A percentile compares a stretch with the other conserved stretches of the same genome.
Conservation (phyloP, 2,113 vertebrate species). For the Diadophis punctatus region DNA sequence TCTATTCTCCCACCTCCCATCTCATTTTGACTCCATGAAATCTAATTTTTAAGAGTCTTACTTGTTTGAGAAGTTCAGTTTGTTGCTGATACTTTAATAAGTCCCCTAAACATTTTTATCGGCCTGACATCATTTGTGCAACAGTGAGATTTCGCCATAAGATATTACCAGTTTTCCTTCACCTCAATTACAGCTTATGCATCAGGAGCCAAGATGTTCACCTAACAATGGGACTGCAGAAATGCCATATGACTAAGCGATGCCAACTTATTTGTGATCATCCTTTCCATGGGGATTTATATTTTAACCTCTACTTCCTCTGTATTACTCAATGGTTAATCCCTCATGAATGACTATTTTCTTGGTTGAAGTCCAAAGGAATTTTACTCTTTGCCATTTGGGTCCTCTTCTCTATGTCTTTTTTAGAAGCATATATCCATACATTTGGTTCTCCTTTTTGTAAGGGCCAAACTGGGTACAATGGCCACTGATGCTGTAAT, state of each 20-base stretch:
- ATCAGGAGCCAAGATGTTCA: constrained; percentile 3
- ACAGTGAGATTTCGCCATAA: constrained; percentile 12
- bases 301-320: constrained; percentile 18
- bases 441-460: neutral
- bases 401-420: neutral
- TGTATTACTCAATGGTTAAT: constrained; percentile 4
- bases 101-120: neutral
- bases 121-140: neutral
- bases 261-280: constrained; percentile 26
- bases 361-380: neutral
- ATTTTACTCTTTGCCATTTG: neutral
- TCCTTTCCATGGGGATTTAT: neutral
- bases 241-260: constrained; percentile 22
- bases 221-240: constrained; percentile 4
- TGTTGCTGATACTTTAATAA: neutral
- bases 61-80: neutral
- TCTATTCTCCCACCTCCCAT: too few relatives aligned
- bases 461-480: neutral
- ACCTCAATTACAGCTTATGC: constrained; percentile 5
- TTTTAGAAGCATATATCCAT: neutral
- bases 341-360: neutral
- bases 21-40: neutral
- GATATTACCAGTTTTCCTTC: neutral
- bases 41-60: neutral
- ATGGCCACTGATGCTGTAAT: neutral